Conservation (phyloP, 1,140 invertebrate genomes). For the Diorhabda sublineata region DNA sequence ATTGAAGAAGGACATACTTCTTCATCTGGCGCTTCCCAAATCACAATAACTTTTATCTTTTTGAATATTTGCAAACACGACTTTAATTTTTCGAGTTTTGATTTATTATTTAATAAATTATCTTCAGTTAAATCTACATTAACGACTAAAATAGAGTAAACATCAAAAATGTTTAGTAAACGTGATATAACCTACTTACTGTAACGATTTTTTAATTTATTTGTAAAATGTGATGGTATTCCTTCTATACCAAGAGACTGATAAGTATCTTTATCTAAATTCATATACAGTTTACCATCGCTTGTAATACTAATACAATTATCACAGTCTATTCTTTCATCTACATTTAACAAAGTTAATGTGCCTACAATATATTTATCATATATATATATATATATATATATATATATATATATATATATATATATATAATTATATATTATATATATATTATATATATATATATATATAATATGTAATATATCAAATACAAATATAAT, state of each 20-base stretch:
- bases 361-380: slow-evolving; percentile 45
- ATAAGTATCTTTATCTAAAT: slow-evolving; percentile 49
- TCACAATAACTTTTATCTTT: slow-evolving; percentile 50
- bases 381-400: too few relatives aligned
- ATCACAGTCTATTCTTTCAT: slow-evolving; percentile 52
- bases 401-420: too few relatives aligned
- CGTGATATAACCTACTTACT: slow-evolving; percentile 46
- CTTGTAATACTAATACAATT: slow-evolving; percentile 52
- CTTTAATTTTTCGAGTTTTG: slow-evolving; percentile 42
- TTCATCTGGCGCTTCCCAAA: slow-evolving; percentile 54
- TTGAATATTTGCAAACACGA: slow-evolving; percentile 47
- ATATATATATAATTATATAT: too few relatives aligned
- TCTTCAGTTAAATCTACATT: slow-evolving; percentile 20
- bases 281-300: slow-evolving; percentile 51
- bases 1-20: slow-evolving; percentile 58
- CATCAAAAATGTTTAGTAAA: not conserved
- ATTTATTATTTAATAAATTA: slow-evolving; percentile 17
- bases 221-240: slow-evolving; percentile 47
- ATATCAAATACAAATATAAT: not conserved
- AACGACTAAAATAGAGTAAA: slow-evolving; percentile 26
- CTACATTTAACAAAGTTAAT: slow-evolving; percentile 49
- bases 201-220: slow-evolving; percentile 48
- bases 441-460: too few relatives aligned
- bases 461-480: too few relatives aligned
- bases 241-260: slow-evolving; percentile 55